Conservation (phyloP, 2,888 invertebrate species). For the Agrilus biguttatus region DNA sequence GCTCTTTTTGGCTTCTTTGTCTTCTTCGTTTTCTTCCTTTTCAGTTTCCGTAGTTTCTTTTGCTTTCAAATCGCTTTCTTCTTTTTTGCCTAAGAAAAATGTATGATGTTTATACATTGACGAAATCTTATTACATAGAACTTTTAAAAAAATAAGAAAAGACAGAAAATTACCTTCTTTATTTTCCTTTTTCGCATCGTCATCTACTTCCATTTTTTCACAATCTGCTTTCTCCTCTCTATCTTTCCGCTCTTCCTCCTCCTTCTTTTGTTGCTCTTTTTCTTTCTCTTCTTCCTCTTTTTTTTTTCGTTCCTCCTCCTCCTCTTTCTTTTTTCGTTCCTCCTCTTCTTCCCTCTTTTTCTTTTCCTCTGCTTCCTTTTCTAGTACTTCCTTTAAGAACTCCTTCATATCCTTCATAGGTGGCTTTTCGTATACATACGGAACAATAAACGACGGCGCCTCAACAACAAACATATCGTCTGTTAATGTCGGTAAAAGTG, state of each 20-base stretch:
- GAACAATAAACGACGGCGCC: conserved; percentile 85
- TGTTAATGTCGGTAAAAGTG: conserved; percentile 66
- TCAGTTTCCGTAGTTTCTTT: conserved; percentile 35
- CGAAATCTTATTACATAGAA: too few relatives aligned
- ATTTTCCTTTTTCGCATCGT: conserved; percentile 21
- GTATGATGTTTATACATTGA: background rate
- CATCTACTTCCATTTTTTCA: conserved; percentile 30
- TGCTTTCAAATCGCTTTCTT: too few relatives aligned
- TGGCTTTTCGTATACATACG: conserved; percentile 85
- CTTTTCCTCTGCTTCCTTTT: conserved; percentile 46
- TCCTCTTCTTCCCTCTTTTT: conserved; percentile 39
- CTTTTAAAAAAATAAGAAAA: conserved; percentile 30
- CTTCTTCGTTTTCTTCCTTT: conserved; percentile 37
- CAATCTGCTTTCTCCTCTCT: conserved; percentile 14
- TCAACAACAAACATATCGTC: conserved; percentile 89
- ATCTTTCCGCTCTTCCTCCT: conserved; percentile 18
- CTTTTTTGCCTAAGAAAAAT: conserved; percentile 2
- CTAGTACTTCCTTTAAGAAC: conserved; percentile 49
- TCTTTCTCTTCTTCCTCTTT: conserved; percentile 27
- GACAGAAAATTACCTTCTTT: conserved; percentile 15
- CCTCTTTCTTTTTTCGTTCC: conserved; percentile 20
- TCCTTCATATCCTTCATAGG: conserved; percentile 64
- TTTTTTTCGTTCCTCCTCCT: conserved; percentile 25
- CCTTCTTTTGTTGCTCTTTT: conserved; percentile 25
- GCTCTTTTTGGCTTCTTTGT: conserved; percentile 34